A percentile compares a stretch with the other conserved stretches of the same genome.
phyloP scores from a whole-genome alignment of 2,113 vertebrate genomes.

The Psilopogon haemacephalus region DNA sequence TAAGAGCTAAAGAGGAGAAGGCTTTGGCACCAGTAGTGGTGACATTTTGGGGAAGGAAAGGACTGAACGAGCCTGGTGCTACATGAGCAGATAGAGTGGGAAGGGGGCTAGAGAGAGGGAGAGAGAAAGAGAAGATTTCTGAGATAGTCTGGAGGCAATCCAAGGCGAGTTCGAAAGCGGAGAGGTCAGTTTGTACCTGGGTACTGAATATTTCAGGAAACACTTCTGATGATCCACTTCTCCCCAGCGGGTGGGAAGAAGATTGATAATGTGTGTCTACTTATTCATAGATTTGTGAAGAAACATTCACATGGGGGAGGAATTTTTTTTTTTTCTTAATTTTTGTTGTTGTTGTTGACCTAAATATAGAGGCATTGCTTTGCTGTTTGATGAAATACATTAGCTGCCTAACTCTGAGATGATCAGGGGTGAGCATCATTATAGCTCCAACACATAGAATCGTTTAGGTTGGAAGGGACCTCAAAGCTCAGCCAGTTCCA shows the following conservation, averaged over 20 bases:
- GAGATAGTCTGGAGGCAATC: slow-evolving; percentile 60
- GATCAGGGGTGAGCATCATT: slow-evolving; percentile 59
- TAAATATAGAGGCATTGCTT: slow-evolving; percentile 56
- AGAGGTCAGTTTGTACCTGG: slow-evolving; percentile 62
- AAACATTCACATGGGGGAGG: not conserved
- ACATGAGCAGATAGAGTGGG: slow-evolving; percentile 59
- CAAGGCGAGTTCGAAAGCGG: not conserved
- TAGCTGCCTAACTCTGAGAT: slow-evolving; percentile 55
- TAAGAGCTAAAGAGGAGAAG: slow-evolving; percentile 70
- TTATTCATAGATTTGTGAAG: slow-evolving; percentile 44
- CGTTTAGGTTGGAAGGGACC: too few species aligned
- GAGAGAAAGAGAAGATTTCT: not conserved
- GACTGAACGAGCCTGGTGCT: slow-evolving; percentile 55
- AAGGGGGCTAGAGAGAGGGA: slow-evolving; percentile 26
- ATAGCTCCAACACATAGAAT: too few species aligned
- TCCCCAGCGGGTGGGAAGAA: not conserved
- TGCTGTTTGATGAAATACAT: slow-evolving; percentile 60
- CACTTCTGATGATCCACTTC: slow-evolving; percentile 2
- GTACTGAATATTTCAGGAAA: slow-evolving; percentile 36
- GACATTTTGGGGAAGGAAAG: slow-evolving; percentile 63
- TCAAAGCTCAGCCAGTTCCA: too few species aligned
- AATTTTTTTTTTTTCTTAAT: not conserved
- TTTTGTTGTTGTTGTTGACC: not conserved
- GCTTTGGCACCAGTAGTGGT: slow-evolving; percentile 67
- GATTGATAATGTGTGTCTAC: slow-evolving; percentile 15